Conservation (phyloP, 2,797 vertebrate species). For the Helostoma temminkii region DNA sequence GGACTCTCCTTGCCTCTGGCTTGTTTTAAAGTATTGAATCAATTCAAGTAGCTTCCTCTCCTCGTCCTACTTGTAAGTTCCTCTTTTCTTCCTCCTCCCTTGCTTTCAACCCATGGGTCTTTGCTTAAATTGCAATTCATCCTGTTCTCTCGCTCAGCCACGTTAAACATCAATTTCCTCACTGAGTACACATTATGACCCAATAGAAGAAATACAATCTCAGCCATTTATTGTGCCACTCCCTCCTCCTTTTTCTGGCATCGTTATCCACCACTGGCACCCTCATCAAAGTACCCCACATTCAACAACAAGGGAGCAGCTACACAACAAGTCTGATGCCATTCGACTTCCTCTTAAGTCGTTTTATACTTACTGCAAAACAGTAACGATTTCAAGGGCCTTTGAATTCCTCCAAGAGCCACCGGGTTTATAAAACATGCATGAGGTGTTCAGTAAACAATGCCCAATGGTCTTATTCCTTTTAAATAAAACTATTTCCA, state of each 20-base stretch:
- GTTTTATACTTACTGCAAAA: conserved; percentile 87
- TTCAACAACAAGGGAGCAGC: conserved; percentile 78
- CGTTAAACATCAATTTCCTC: conserved; percentile 85
- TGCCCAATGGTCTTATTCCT: conserved; percentile 90
- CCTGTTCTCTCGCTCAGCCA: conserved; percentile 77
- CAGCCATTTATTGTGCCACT: conserved; percentile 77
- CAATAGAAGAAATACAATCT: conserved; percentile 83
- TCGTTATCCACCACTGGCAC: conserved; percentile 67
- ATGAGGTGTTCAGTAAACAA: conserved; percentile 91
- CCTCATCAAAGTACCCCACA: conserved; percentile 78
- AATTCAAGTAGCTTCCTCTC: conserved; percentile 71
- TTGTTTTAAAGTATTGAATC: conserved; percentile 71
- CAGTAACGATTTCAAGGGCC: conserved; percentile 86
- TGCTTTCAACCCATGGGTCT: conserved; percentile 73
- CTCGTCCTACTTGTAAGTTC: conserved; percentile 72
- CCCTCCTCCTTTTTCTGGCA: conserved; percentile 68
- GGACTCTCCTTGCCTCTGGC: conserved; percentile 79
- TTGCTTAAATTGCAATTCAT: conserved; percentile 85
- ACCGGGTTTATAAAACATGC: conserved; percentile 87
- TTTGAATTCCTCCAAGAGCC: conserved; percentile 86
- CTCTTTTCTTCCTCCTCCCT: conserved; percentile 44
- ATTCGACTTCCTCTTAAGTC: conserved; percentile 85
- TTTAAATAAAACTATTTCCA: conserved; percentile 91
- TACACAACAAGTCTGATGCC: conserved; percentile 78
- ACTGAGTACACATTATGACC: conserved; percentile 83